A percentile compares a stretch with the other conserved stretches of the same genome.
Conservation (phyloP, 2,113 vertebrate genomes). For the Corydoras maculifer region DNA sequence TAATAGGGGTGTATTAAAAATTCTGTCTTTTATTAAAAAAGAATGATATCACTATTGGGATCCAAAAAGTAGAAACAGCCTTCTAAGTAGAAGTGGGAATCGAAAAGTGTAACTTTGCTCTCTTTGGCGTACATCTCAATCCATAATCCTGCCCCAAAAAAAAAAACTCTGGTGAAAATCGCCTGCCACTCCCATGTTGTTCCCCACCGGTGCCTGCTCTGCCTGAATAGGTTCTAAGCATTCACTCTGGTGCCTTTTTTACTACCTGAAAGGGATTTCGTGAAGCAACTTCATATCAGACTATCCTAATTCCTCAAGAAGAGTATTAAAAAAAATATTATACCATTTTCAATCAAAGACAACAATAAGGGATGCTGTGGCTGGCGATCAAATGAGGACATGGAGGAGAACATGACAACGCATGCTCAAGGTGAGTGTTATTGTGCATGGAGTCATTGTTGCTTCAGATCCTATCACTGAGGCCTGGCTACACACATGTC, state of each 20-base stretch:
- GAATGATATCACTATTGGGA: too few relatives aligned
- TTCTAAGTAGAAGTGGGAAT: slow-evolving; percentile 54
- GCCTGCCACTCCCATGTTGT: slow-evolving; percentile 68
- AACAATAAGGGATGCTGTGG: slow-evolving; percentile 2
- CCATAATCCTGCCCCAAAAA: slow-evolving; percentile 70
- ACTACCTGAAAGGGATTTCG: slow-evolving; percentile 61
- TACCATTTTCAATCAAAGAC: background rate
- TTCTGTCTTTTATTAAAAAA: too few relatives aligned
- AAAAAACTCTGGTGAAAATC: slow-evolving; percentile 55
- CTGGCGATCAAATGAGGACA: background rate
- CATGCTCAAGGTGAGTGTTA: slow-evolving; percentile 40
- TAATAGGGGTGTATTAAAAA: too few relatives aligned
- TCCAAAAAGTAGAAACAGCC: too few relatives aligned
- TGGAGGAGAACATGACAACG: slow-evolving; percentile 10
- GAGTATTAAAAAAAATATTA: background rate
- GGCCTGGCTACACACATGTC: background rate
- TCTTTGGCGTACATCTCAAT: slow-evolving; percentile 73
- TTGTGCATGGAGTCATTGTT: background rate
- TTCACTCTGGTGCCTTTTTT: slow-evolving; percentile 57
- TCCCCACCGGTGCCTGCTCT: slow-evolving; percentile 60
- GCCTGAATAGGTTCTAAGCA: slow-evolving; percentile 59
- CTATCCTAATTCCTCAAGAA: slow-evolving; percentile 46
- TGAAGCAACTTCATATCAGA: slow-evolving; percentile 53
- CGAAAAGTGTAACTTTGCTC: slow-evolving; percentile 74
- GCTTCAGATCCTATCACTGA: background rate